Conservation (phyloP, 2,797 vertebrate genomes). For the Carcharodon carcharias region DNA sequence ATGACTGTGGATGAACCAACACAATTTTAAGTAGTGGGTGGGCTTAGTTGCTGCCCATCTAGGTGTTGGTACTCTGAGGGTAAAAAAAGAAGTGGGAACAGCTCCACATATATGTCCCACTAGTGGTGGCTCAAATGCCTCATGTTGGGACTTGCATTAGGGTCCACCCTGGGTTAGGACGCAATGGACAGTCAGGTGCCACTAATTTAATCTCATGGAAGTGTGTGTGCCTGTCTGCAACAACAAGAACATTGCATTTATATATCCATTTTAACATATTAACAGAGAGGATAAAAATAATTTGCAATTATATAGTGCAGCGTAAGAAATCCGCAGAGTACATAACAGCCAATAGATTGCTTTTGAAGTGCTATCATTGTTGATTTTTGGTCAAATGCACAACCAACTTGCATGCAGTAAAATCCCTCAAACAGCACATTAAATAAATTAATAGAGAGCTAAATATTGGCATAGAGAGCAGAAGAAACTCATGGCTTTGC, state of each 20-base stretch:
- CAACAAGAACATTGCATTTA: neutral
- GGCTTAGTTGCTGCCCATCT: neutral
- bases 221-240: no score
- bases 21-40: neutral
- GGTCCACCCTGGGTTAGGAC: neutral
- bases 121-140: neutral
- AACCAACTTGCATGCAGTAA: neutral
- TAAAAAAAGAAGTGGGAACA: neutral
- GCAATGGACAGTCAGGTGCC: neutral
- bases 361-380: neutral
- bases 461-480: neutral
- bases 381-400: neutral
- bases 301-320: neutral
- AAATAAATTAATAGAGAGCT: neutral
- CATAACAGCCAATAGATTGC: neutral
- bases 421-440: neutral
- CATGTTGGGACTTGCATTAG: neutral
- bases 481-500: neutral
- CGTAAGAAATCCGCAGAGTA: neutral
- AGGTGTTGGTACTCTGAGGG: neutral
- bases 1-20: neutral
- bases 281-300: neutral
- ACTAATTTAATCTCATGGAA: neutral
- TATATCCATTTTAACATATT: neutral
- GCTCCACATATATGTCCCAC: no score